phyloP scores from a whole-genome alignment of 2,888 invertebrate species.

The Drosophila anomalata region DNA sequence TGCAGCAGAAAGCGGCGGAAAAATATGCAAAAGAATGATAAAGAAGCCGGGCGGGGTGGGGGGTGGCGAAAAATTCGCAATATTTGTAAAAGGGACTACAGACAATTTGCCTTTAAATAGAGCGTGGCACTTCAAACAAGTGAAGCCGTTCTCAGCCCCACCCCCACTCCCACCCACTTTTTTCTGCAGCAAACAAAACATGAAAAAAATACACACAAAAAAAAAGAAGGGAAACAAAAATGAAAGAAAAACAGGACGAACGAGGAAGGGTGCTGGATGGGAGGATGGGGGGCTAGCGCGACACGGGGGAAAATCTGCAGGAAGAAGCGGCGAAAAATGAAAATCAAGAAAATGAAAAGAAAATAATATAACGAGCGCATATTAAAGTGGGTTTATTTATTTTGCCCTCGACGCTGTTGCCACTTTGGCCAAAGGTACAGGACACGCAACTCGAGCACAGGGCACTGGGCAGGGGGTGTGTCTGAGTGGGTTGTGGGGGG shows the following conservation, averaged over 20 bases:
- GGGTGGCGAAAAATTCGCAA: constrained; percentile 57
- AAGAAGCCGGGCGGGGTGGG: constrained; percentile 4
- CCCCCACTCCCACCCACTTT: neutral
- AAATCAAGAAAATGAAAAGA: constrained; percentile 79
- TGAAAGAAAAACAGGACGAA: constrained; percentile 52
- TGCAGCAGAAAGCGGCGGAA: constrained; percentile 57
- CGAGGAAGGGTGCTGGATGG: constrained; percentile 15
- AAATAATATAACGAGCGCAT: constrained; percentile 79
- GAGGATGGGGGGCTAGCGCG: constrained; percentile 15
- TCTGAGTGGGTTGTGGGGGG: neutral
- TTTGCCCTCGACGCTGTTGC: constrained; percentile 73
- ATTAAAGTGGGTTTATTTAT: constrained; percentile 80
- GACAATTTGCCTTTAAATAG: constrained; percentile 80
- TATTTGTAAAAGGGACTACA: constrained; percentile 78
- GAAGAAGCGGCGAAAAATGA: constrained; percentile 38
- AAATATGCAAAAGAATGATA: constrained; percentile 58
- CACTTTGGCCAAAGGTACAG: constrained; percentile 56
- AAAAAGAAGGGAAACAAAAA: constrained; percentile 53
- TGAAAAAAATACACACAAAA: constrained; percentile 39
- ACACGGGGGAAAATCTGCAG: constrained; percentile 17
- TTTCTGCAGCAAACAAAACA: constrained; percentile 51
- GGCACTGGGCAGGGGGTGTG: neutral
- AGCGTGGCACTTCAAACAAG: constrained; percentile 79
- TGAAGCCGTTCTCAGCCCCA: constrained; percentile 46
- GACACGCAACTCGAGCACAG: constrained; percentile 27